Evolutionary conservation across 2,888 invertebrate genomes (phyloP).

Genomic region (Noctuana brunneofusca): DNA sequence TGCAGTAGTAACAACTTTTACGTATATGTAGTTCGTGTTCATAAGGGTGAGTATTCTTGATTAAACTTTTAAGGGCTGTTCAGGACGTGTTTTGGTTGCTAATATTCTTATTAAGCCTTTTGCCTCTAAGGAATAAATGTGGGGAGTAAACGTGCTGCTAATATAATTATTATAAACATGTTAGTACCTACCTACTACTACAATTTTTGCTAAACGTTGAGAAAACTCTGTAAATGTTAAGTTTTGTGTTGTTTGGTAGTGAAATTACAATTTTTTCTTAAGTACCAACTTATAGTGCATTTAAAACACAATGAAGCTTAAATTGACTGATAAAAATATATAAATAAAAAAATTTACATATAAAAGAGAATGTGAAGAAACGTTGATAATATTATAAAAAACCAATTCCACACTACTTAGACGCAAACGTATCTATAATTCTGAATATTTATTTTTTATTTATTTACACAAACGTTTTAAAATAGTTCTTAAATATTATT

Average conservation of each 20-base stretch:
- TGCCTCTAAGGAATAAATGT: conserved; percentile 1
- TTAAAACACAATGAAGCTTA: too few relatives aligned
- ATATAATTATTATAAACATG: conserved; percentile 6
- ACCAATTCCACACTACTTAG: too few relatives aligned
- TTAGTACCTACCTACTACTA: not conserved
- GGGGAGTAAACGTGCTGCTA: not conserved
- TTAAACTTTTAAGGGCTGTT: conserved; percentile 6
- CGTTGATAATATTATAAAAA: too few relatives aligned
- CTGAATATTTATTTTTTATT: too few relatives aligned
- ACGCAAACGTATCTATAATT: too few relatives aligned
- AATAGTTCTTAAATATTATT: too few relatives aligned
- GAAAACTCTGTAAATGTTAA: not conserved
- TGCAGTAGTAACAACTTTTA: conserved; percentile 5
- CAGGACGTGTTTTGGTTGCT: conserved; percentile 20
- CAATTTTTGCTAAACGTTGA: not conserved
- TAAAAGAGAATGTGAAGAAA: too few relatives aligned
- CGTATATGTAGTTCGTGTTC: not conserved
- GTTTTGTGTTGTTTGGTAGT: not conserved
- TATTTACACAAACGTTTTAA: too few relatives aligned
- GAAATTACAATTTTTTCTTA: too few relatives aligned
- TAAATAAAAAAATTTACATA: too few relatives aligned
- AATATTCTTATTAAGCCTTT: conserved; percentile 17
- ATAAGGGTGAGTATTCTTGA: conserved; percentile 24
- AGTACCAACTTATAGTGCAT: too few relatives aligned
- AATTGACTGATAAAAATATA: too few relatives aligned